Percentiles rank a stretch among this genome's conserved stretches.
Evolutionary conservation across 1,140 invertebrate species (phyloP).

Genomic region (Mycetomoellerius zeteki): DNA sequence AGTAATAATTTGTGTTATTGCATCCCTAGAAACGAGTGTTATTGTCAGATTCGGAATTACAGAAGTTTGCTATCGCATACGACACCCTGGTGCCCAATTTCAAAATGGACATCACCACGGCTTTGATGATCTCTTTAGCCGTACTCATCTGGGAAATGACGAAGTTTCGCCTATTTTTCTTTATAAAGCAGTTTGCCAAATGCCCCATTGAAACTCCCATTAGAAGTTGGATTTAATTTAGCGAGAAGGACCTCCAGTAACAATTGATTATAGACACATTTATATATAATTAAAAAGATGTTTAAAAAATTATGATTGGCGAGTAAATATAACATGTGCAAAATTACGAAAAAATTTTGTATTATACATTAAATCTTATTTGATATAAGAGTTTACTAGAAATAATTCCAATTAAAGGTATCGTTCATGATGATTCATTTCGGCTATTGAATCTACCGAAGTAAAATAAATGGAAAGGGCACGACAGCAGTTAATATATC

Average conservation of each 20-base stretch:
- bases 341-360: background rate
- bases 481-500: slow-evolving; percentile 26
- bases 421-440: slow-evolving; percentile 11
- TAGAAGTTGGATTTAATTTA: slow-evolving; percentile 10
- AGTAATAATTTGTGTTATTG: slow-evolving; percentile 57
- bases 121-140: slow-evolving; percentile 47
- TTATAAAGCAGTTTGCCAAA: slow-evolving; percentile 16
- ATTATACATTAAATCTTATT: background rate
- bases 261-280: background rate
- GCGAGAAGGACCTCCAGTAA: background rate
- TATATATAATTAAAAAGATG: slow-evolving; percentile 1
- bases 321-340: background rate
- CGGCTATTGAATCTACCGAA: slow-evolving; percentile 1
- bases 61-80: slow-evolving; percentile 36
- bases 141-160: slow-evolving; percentile 48
- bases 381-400: background rate
- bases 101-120: slow-evolving; percentile 64
- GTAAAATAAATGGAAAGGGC: slow-evolving; percentile 47
- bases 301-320: background rate
- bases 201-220: background rate
- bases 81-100: slow-evolving; percentile 76
- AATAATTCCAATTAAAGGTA: background rate
- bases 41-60: slow-evolving; percentile 40
- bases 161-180: slow-evolving; percentile 51
- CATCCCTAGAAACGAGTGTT: slow-evolving; percentile 27